Evolutionary conservation across 1,140 invertebrate species (phyloP).

Genomic region (Plectrocnemia conspersa): DNA sequence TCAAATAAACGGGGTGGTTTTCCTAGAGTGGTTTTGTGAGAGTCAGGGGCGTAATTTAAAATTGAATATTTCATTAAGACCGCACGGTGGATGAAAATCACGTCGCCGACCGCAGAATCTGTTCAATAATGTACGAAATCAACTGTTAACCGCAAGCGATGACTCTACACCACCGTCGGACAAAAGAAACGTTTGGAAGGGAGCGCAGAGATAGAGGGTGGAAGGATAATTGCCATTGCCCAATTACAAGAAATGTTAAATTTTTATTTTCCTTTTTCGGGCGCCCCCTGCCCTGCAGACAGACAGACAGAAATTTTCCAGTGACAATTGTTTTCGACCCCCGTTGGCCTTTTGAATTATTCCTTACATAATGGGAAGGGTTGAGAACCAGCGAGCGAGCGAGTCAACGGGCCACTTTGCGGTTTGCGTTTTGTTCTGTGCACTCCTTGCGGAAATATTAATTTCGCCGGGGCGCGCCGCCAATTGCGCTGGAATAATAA

Average conservation of each 20-base stretch:
- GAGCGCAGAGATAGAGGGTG: not conserved
- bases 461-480: constrained; percentile 1
- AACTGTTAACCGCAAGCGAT: constrained; percentile 25
- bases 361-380: constrained; percentile 25
- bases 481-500: constrained; percentile 11
- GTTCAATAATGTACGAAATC: constrained; percentile 11
- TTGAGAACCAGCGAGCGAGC: constrained; percentile 25
- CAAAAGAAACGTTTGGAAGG: not conserved
- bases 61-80: constrained; percentile 10
- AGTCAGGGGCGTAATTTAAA: not conserved
- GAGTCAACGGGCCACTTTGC: constrained; percentile 30
- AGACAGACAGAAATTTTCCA: no score
- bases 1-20: no score
- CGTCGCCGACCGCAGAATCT: not conserved
- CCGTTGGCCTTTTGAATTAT: constrained; percentile 30
- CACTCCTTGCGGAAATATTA: constrained; percentile 18
- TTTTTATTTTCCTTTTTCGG: constrained; percentile 24
- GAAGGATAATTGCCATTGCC: constrained; percentile 13
- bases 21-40: no score
- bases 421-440: constrained; percentile 26
- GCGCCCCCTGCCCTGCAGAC: not conserved
- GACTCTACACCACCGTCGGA: constrained; percentile 18
- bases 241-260: constrained; percentile 29
- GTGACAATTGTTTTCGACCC: constrained; percentile 27
- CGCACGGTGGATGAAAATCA: not conserved